Evolutionary conservation across 1,140 invertebrate species (phyloP).

Genomic region (Pantala flavescens): DNA sequence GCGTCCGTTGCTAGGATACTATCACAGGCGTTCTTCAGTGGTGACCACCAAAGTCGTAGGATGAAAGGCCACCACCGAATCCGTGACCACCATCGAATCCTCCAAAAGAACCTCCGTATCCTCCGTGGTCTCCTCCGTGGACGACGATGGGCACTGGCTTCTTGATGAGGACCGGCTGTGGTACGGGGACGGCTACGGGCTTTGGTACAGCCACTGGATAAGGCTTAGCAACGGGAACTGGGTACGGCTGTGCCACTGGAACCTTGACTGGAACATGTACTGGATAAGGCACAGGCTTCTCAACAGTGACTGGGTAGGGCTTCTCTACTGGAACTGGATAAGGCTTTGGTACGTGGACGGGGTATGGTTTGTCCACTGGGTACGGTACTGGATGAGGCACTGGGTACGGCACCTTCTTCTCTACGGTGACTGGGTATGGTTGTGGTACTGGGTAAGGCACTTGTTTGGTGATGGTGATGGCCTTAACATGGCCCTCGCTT

Average conservation of each 20-base stretch:
- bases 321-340: slow-evolving; percentile 24
- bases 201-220: slow-evolving; percentile 21
- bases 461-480: slow-evolving; percentile 38
- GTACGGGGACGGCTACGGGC: slow-evolving; percentile 22
- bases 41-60: too few relatives aligned
- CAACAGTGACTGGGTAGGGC: not conserved
- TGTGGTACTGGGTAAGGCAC: slow-evolving; percentile 34
- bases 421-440: slow-evolving; percentile 36
- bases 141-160: slow-evolving; percentile 22
- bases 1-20: too few relatives aligned
- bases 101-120: not conserved
- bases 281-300: slow-evolving; percentile 22
- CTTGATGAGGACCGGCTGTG: slow-evolving; percentile 22
- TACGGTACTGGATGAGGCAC: slow-evolving; percentile 24
- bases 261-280: slow-evolving; percentile 25
- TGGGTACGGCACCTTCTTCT: slow-evolving; percentile 32
- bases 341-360: slow-evolving; percentile 15
- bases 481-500: slow-evolving; percentile 34
- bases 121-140: not conserved
- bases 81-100: too few relatives aligned
- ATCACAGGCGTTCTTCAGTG: too few relatives aligned
- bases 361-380: slow-evolving; percentile 24
- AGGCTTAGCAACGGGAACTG: slow-evolving; percentile 24
- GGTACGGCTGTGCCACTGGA: slow-evolving; percentile 24
- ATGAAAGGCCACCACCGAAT: too few relatives aligned